Conservation (phyloP, 2,888 invertebrate species). For the Epirrhoe alternata region DNA sequence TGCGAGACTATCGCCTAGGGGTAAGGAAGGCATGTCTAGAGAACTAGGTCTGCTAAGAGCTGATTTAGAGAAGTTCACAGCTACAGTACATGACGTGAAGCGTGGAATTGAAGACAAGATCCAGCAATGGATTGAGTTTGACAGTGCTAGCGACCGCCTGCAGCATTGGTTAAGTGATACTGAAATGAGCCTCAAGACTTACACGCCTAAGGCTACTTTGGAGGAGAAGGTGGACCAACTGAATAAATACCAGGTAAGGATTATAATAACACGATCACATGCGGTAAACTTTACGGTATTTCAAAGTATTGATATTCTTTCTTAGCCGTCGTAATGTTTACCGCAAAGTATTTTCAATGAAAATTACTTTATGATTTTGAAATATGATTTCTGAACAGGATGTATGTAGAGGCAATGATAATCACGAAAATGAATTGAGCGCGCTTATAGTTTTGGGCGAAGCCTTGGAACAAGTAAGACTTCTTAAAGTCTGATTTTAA, state of each 20-base stretch:
- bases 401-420: conserved; percentile 90
- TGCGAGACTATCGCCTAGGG: conserved; percentile 90
- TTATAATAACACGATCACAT: conserved; percentile 11
- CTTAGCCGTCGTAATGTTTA: background rate
- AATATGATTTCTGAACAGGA: conserved; percentile 86
- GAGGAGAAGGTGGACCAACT: conserved; percentile 96
- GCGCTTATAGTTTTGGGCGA: conserved; percentile 90
- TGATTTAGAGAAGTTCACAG: conserved; percentile 93
- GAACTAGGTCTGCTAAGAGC: conserved; percentile 92
- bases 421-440: conserved; percentile 88
- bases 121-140: conserved; percentile 96
- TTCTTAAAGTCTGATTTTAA: conserved; percentile 50
- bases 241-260: conserved; percentile 93
- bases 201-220: conserved; percentile 91
- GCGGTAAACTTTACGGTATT: background rate
- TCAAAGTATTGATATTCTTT: conserved; percentile 10
- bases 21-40: conserved; percentile 93
- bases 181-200: conserved; percentile 94
- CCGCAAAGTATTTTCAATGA: too few relatives aligned
- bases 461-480: conserved; percentile 94
- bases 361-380: conserved; percentile 45
- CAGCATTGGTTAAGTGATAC: conserved; percentile 94
- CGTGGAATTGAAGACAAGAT: conserved; percentile 93
- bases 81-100: conserved; percentile 90
- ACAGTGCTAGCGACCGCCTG: conserved; percentile 92